A percentile compares a stretch with the other conserved stretches of the same genome.
These are phyloP conservation scores for Scalopus aquaticus DNA, from an alignment of 2,113 vertebrate species.

Conservation along the genomic window DNA sequence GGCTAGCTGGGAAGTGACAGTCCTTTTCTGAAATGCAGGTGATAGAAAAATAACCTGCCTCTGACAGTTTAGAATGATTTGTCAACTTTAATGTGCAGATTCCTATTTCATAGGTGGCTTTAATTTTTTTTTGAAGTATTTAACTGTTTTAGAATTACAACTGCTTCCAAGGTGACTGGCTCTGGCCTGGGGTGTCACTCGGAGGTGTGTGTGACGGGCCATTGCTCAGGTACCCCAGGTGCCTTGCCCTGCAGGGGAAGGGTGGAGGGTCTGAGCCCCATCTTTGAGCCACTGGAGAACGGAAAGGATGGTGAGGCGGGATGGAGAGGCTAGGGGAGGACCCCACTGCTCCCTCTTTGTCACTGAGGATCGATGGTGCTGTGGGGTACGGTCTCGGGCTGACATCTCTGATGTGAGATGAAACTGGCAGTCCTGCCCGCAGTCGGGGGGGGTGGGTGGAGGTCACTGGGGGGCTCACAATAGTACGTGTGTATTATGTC, in stretches of 20 bases:
- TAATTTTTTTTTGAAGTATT: background rate
- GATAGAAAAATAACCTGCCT: background rate
- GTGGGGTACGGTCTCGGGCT: accelerated
- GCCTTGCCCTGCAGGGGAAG: accelerated
- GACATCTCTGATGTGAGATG: background rate
- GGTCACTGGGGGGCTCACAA: background rate
- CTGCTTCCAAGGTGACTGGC: background rate
- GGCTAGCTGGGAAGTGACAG: background rate
- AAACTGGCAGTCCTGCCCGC: too few species aligned
- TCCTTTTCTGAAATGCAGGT: background rate
- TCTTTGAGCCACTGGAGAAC: background rate
- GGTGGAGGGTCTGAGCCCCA: background rate
- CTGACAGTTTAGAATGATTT: background rate
- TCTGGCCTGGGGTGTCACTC: background rate
- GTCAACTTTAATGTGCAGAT: background rate
- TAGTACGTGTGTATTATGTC: too few species aligned
- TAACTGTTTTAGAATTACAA: background rate
- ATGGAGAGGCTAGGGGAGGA: background rate
- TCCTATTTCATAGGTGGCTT: background rate
- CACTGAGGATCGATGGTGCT: background rate
- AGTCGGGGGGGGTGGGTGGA: too few species aligned
- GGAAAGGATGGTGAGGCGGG: accelerated
- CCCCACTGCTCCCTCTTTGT: background rate
- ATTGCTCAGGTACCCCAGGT: accelerated
- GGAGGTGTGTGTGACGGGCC: background rate